These are phyloP conservation scores for Mallotus villosus DNA, from an alignment of 2,797 vertebrate species.

Conservation along the genomic window DNA sequence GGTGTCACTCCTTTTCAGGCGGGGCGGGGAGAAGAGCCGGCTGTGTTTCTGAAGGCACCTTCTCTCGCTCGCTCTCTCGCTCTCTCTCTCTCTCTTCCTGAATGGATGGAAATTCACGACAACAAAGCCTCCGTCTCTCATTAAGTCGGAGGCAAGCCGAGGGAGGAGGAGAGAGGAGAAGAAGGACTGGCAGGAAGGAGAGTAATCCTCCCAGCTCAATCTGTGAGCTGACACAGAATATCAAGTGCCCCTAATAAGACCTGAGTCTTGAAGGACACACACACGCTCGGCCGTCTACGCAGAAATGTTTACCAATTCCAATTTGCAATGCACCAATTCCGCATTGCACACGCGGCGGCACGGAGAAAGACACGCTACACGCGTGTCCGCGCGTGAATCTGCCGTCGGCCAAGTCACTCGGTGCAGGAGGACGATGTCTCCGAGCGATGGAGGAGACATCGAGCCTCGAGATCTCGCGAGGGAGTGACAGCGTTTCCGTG, in stretches of 20 bases:
- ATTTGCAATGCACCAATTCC: neutral
- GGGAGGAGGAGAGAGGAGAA: conserved; percentile 1
- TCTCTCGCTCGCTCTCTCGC: conserved; percentile 21
- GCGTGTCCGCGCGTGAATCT: neutral
- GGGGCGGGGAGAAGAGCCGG: conserved; percentile 25
- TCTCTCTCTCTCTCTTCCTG: conserved; percentile 49
- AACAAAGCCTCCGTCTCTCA: conserved; percentile 66
- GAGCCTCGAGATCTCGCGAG: neutral
- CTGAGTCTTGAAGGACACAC: conserved; percentile 46
- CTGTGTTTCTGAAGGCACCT: conserved; percentile 32
- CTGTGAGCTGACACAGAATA: conserved; percentile 45
- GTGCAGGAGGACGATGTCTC: neutral
- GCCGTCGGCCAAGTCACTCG: neutral
- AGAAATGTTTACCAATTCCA: neutral
- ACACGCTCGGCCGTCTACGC: neutral
- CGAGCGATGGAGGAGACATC: neutral
- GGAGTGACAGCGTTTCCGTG: no score
- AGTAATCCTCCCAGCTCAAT: conserved; percentile 58
- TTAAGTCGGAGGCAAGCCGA: conserved; percentile 51
- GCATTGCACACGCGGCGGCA: neutral
- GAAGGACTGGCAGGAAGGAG: conserved; percentile 1
- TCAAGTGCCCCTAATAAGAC: conserved; percentile 54
- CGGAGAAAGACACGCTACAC: neutral
- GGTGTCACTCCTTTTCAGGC: conserved; percentile 73
- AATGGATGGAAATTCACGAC: conserved; percentile 71